Conservation (phyloP, 1,140 invertebrate species). For the Platorchestia sp. region DNA sequence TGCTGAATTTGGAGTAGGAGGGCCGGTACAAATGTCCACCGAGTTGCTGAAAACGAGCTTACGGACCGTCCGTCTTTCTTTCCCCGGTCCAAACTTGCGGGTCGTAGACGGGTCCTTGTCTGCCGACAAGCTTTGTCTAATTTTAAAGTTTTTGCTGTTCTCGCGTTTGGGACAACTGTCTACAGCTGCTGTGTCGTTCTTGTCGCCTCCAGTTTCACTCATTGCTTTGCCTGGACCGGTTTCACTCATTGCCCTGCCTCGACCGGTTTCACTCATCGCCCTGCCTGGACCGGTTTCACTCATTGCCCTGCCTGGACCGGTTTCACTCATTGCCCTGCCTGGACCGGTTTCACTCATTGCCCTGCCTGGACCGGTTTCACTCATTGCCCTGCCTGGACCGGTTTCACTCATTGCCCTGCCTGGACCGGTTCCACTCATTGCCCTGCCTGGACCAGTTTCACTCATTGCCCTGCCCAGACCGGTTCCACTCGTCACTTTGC, state of each 20-base stretch:
- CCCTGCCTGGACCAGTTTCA: background rate
- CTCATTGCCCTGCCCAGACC: too few relatives aligned
- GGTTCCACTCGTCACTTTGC: background rate
- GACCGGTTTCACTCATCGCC: background rate
- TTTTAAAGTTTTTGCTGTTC: slow-evolving; percentile 4
- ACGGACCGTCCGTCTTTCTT: background rate
- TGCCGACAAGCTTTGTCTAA: background rate
- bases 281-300: background rate
- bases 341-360: too few relatives aligned
- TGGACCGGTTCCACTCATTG: background rate
- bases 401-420: too few relatives aligned
- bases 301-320: too few relatives aligned
- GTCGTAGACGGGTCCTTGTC: background rate
- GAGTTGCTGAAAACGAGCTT: slow-evolving; percentile 37
- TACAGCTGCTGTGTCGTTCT: background rate
- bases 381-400: background rate
- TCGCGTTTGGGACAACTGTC: background rate
- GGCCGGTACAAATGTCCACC: background rate
- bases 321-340: background rate
- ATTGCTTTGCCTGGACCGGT: background rate
- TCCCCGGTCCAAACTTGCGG: background rate
- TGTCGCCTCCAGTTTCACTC: background rate
- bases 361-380: background rate
- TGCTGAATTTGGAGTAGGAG: background rate
- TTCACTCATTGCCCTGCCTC: too few relatives aligned